Evolutionary conservation across 2,888 invertebrate genomes (phyloP).

Genomic region (Camponotus fellah): DNA sequence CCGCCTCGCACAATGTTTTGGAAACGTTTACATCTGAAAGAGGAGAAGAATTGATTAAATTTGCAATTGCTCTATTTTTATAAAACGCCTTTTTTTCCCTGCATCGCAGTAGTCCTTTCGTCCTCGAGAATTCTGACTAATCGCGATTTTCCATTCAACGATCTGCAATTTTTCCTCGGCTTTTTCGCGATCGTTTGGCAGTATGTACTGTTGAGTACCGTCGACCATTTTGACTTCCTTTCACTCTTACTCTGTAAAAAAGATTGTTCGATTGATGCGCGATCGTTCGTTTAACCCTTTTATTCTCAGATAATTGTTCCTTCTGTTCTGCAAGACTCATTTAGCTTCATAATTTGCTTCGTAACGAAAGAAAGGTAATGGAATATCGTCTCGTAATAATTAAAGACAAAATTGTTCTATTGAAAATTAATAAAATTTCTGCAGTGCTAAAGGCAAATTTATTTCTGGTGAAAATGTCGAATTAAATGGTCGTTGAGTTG

Average conservation of each 20-base stretch:
- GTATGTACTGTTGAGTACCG: constrained; percentile 60
- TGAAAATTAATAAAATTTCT: background rate
- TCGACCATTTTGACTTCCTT: background rate
- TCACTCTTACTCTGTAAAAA: constrained; percentile 13
- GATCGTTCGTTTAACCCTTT: constrained; percentile 24
- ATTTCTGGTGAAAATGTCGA: background rate
- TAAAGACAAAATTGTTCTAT: background rate
- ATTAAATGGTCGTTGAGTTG: background rate
- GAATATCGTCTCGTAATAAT: constrained; percentile 1
- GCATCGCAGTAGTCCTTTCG: constrained; percentile 12
- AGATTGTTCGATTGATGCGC: constrained; percentile 27
- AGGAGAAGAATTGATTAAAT: constrained; percentile 17
- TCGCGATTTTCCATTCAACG: constrained; percentile 45
- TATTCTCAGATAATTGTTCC: constrained; percentile 12
- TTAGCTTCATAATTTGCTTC: background rate
- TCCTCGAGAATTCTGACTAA: constrained; percentile 28
- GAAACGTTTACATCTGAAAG: background rate
- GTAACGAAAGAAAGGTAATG: background rate
- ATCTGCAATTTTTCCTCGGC: constrained; percentile 19
- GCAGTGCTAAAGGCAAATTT: background rate
- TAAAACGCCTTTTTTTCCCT: constrained; percentile 21
- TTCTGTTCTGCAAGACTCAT: background rate
- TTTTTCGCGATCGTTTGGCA: constrained; percentile 61
- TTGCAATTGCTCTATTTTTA: constrained; percentile 34
- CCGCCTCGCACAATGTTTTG: constrained; percentile 28